Evolutionary conservation across 2,888 invertebrate genomes (phyloP), one percentile per base, ranked within the genome.

Genomic region (Cactoblastis cactorum): DNA sequence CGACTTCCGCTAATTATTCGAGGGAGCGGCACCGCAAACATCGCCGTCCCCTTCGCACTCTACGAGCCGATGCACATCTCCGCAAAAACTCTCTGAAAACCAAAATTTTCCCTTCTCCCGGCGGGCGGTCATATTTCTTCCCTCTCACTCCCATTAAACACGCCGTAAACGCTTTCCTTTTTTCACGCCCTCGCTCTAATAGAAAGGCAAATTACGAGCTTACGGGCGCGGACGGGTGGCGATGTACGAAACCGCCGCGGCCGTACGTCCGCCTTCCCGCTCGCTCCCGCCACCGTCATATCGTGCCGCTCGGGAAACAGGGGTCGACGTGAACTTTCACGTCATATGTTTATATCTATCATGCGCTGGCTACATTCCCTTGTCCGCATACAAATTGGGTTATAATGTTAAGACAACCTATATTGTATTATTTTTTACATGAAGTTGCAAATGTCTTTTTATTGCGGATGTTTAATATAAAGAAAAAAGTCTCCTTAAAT

Each of bases 191-290:
- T 88, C 87, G 76, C 81, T 88, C 85, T 89, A 89, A 89, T 89
- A 89, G 89, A 89, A 89, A 89, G 89, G 88, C 89, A 88, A 89
- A 89, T 89, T 88, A 89, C 88, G 88, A 88, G 88, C 87, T 89
- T 89, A 88, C 87, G 84, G 83, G 85, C 86, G 88, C 88, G 84
- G 87, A 88, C 88, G 88, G 88, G 88, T 85, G 85, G 86, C 87
- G 84, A 86, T 88, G 88, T 88, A 83, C 82, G 82, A 84, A 87
- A 88, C 87, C 88, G 77, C 88, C 71, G 70, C 74, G 71, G 66
- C 73, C 69, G 76, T 70, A 70, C 70, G 62, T 75, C 73, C 65
- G 71, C 74, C 75, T 72, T 81, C 88, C 80, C 71, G 69, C 82
- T 84, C 80, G 54, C 76, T 62, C 83, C 62, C 68, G 61, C 63